These are phyloP conservation scores for Phataginus tricuspis DNA, from an alignment of 2,797 vertebrate genomes.

Conservation along the genomic window DNA sequence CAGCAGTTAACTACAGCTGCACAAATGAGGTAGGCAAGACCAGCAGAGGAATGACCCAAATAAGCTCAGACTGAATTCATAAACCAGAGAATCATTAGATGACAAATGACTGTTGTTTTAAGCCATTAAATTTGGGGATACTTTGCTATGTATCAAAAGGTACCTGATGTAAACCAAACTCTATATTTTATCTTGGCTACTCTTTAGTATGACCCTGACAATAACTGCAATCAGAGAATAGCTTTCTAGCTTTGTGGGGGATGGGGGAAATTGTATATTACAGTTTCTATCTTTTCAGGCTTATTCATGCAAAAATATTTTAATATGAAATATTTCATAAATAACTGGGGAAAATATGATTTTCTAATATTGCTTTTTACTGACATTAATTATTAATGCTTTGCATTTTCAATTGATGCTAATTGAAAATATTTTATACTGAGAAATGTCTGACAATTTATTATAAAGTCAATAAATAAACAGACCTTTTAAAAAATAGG, in stretches of 20 bases:
- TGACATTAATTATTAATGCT: not conserved
- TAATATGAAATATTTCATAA: not conserved
- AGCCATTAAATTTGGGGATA: not conserved
- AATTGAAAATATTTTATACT: constrained; percentile 26
- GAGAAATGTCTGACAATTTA: not conserved
- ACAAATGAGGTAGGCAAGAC: not conserved
- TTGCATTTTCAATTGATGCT: not conserved
- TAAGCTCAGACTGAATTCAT: not conserved
- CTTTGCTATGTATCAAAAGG: not conserved
- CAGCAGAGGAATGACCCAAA: not conserved
- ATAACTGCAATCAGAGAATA: not conserved
- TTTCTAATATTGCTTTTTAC: not conserved
- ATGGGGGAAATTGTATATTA: not conserved
- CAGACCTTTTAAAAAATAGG: not conserved
- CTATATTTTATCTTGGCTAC: not conserved
- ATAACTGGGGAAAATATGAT: not conserved
- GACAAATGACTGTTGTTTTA: not conserved
- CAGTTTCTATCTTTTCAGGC: not conserved
- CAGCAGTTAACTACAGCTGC: not conserved
- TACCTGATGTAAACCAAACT: not conserved
- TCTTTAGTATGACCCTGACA: not conserved
- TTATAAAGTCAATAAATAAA: not conserved
- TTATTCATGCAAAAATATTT: constrained; percentile 12
- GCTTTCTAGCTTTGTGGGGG: not conserved
- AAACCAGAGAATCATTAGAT: not conserved